Base-by-base conservation (phyloP, 1,140 invertebrate species). In the Zaprionus ornatus region DNA sequence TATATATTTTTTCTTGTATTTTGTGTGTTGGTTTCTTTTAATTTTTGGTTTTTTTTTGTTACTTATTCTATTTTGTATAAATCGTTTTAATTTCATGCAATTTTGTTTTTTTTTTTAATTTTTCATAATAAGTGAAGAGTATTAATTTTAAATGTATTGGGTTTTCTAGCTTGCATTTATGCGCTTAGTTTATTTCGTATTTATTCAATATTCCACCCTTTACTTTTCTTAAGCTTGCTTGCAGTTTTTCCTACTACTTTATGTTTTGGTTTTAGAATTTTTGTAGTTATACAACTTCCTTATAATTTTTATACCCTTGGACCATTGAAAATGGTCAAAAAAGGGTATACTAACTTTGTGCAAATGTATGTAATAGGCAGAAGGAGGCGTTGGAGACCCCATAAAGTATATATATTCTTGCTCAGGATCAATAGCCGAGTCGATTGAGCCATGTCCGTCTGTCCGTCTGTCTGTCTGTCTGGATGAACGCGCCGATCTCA, bases 51-150 rank as follows among this genome's bases (percentile, higher is more conserved):
- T 62, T 72, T 63, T 67, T 77, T n/a, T 52, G 35, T 50, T 45
- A 9, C 19, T 25, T 66, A 52, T 10, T 40, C 57, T 60, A 55
- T 69, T 63, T 35, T 15, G 48, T 65, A 56, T 65, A 55, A 56
- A 42, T 56, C 12, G 40, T 56, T 54, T 75, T 78, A 57, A 67
- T 72, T 80, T 67, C 52, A 86, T 88, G 67, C 69, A 79, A 80
- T 74, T 80, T 69, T 63, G 37, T 23, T 32, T 35, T 52, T 40
- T 25, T 25, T 60, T 70, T 70, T 55, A 40, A 37, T 56, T 70
- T 80, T 88, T 77, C 74, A 82, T 85, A 85, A 79, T 87, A 80
- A 83, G 74, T 88, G 77, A 88, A 87, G 84, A 83, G 74, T 87
- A 86, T 80, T 82, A 78, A 77, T 81, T 88, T 90, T 71, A 84